phyloP scores from a whole-genome alignment of 2,113 vertebrate genomes.

The Erpornis zantholeuca region DNA sequence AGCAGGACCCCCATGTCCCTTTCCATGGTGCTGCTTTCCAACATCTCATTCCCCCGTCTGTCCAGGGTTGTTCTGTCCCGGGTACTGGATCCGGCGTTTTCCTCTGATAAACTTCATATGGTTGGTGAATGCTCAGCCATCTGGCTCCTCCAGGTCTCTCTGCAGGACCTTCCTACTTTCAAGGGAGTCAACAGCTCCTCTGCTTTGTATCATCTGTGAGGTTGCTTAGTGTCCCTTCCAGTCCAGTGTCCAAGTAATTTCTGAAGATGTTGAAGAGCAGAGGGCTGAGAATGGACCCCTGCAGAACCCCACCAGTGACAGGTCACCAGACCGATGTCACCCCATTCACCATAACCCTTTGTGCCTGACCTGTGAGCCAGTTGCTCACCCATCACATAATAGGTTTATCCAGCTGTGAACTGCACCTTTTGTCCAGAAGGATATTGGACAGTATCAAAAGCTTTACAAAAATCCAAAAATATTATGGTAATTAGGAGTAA shows the following conservation, averaged over 20 bases:
- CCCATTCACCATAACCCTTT: neutral
- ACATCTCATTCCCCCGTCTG: neutral
- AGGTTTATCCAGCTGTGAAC: neutral
- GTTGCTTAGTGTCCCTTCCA: neutral
- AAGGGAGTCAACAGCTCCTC: neutral
- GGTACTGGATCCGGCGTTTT: neutral
- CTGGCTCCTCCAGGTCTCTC: neutral
- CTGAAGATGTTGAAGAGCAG: neutral
- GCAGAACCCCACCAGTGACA: too few relatives aligned
- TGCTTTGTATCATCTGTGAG: neutral
- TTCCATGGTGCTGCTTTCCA: neutral
- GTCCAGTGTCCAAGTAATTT: neutral
- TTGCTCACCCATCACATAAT: neutral
- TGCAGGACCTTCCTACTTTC: too few relatives aligned
- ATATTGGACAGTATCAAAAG: neutral
- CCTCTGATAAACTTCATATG: neutral
- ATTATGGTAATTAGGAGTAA: neutral
- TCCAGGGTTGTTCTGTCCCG: neutral
- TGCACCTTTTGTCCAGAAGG: neutral
- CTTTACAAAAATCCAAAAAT: neutral
- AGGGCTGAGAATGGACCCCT: neutral
- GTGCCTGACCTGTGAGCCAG: accelerated
- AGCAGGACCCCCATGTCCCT: accelerated
- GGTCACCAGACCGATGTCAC: neutral
- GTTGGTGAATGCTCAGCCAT: neutral